Conservation (phyloP, 2,888 invertebrate genomes). For the Eretmocerus hayati region DNA sequence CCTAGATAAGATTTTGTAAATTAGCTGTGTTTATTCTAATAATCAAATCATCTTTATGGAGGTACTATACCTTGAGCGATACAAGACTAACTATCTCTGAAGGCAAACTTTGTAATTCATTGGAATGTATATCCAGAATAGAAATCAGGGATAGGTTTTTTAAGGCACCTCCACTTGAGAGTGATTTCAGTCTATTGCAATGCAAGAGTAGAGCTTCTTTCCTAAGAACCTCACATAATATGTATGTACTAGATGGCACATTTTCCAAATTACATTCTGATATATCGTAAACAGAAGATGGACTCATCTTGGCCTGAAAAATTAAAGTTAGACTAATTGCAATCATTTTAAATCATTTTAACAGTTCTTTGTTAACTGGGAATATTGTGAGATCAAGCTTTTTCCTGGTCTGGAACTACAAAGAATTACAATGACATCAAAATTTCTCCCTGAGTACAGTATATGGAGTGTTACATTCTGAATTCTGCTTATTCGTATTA, state of each 20-base stretch:
- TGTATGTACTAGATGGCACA: constrained; percentile 72
- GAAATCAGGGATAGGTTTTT: constrained; percentile 62
- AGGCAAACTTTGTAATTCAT: constrained; percentile 59
- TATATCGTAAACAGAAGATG: constrained; percentile 74
- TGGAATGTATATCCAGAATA: constrained; percentile 60
- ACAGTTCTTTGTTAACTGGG: no score
- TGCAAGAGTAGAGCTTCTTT: constrained; percentile 64
- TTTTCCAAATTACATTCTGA: constrained; percentile 68
- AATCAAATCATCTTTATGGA: neutral
- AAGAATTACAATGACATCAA: no score
- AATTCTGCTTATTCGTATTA: no score
- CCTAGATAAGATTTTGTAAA: constrained; percentile 48
- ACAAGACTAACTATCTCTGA: constrained; percentile 59
- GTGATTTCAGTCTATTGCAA: constrained; percentile 61
- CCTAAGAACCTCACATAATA: constrained; percentile 73
- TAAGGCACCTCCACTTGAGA: constrained; percentile 66
- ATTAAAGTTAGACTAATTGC: neutral
- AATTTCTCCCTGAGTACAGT: no score
- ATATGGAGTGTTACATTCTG: no score
- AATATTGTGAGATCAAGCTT: no score
- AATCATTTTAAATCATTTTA: no score
- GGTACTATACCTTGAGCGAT: constrained; percentile 55
- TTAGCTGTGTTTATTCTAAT: neutral
- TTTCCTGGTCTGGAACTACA: no score
- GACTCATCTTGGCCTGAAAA: constrained; percentile 64